Conservation (phyloP, 1,140 invertebrate species). For the Drosophila pruinosa region DNA sequence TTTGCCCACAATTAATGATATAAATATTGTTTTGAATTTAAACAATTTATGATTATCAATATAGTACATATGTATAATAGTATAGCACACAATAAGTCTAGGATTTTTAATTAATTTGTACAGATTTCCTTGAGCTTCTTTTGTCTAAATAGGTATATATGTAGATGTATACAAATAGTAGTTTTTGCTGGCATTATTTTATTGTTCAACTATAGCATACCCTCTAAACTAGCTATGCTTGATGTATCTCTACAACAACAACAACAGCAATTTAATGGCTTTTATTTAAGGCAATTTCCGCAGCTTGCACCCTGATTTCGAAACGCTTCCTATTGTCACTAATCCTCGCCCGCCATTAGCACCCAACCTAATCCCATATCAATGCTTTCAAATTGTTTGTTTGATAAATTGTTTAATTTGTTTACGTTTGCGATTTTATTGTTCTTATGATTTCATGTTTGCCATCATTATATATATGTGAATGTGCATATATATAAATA, state of each 20-base stretch:
- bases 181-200: no score
- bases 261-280: background rate
- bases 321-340: conserved; percentile 21
- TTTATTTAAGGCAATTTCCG: background rate
- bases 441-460: conserved; percentile 72
- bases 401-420: conserved; percentile 36
- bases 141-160: no score
- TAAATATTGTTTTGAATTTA: no score
- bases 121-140: no score
- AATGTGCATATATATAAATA: background rate
- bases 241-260: background rate
- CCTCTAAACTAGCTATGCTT: no score
- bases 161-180: no score
- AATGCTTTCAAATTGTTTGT: background rate
- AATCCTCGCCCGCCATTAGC: conserved; percentile 7
- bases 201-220: no score
- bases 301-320: background rate
- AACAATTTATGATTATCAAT: no score
- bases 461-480: conserved; percentile 24
- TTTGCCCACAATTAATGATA: no score
- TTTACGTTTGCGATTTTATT: conserved; percentile 41
- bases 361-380: conserved; percentile 2
- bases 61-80: no score
- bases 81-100: no score
- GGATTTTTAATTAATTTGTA: no score